These are phyloP conservation scores for Spermophilus dauricus DNA, from an alignment of 2,113 vertebrate species.

Conservation along the genomic window DNA sequence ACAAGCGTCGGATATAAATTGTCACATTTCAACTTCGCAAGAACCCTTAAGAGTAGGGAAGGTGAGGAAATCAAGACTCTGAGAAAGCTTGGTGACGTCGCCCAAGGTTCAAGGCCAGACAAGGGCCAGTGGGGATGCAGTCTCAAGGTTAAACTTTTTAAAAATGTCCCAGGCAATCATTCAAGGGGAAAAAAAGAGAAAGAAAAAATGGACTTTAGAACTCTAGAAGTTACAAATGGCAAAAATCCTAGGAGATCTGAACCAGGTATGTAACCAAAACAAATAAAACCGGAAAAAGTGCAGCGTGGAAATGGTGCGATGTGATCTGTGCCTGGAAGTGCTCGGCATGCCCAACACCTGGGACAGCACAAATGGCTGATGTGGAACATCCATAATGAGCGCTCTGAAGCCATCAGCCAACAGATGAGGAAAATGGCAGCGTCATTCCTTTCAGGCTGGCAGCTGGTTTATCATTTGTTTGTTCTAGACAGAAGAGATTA, in stretches of 20 bases:
- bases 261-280: not conserved
- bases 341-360: not conserved
- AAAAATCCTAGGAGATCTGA: not conserved
- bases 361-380: not conserved
- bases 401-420: not conserved
- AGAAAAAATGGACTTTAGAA: not conserved
- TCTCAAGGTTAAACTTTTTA: not conserved
- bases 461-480: slow-evolving; percentile 65
- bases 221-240: not conserved
- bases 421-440: not conserved
- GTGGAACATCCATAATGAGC: not conserved
- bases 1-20: not conserved
- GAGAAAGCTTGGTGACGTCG: not conserved
- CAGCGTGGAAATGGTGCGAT: no score
- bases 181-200: not conserved
- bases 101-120: not conserved
- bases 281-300: not conserved
- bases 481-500: slow-evolving; percentile 40
- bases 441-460: not conserved
- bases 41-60: not conserved
- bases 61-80: not conserved
- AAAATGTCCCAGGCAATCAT: not conserved
- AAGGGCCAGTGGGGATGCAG: not conserved
- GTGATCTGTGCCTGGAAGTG: not conserved
- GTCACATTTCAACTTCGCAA: not conserved